Evolutionary conservation across 2,113 vertebrate species (phyloP).

Genomic region (Gallinago paraguaiae): DNA sequence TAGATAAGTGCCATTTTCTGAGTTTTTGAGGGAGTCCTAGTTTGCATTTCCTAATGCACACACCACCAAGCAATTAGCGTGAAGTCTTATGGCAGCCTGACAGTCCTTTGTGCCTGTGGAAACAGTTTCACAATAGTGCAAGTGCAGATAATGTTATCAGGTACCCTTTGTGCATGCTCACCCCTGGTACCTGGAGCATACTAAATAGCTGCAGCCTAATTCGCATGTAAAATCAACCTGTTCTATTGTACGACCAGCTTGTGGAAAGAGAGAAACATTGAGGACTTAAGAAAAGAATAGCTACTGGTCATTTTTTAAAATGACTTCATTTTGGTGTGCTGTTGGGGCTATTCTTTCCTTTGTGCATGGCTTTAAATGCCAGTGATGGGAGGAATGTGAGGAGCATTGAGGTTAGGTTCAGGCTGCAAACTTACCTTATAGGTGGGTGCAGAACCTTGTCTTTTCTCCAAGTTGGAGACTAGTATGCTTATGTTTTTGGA

Average conservation of each 20-base stretch:
- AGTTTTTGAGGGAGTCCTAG: conserved; percentile 24
- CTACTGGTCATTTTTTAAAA: neutral
- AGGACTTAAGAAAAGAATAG: neutral
- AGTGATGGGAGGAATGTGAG: neutral
- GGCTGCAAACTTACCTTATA: neutral
- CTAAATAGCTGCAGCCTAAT: conserved; percentile 2
- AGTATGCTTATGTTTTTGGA: neutral
- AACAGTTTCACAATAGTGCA: conserved; percentile 12
- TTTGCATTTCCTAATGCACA: conserved; percentile 30
- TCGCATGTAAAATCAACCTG: neutral
- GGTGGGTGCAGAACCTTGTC: neutral
- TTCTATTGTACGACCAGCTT: neutral
- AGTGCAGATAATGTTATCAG: conserved; percentile 5
- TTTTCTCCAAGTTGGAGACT: neutral
- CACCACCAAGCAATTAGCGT: neutral
- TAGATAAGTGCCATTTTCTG: neutral
- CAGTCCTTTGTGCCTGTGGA: conserved; percentile 35
- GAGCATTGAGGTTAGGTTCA: neutral
- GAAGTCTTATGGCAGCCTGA: neutral
- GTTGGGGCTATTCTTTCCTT: neutral
- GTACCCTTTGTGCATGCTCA: neutral
- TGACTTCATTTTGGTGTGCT: neutral
- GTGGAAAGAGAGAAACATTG: neutral
- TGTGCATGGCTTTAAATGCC: neutral
- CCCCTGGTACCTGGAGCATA: neutral